A percentile compares a stretch with the other conserved stretches of the same genome.
phyloP scores from a whole-genome alignment of 2,888 invertebrate species.

The Catocala fraxini region DNA sequence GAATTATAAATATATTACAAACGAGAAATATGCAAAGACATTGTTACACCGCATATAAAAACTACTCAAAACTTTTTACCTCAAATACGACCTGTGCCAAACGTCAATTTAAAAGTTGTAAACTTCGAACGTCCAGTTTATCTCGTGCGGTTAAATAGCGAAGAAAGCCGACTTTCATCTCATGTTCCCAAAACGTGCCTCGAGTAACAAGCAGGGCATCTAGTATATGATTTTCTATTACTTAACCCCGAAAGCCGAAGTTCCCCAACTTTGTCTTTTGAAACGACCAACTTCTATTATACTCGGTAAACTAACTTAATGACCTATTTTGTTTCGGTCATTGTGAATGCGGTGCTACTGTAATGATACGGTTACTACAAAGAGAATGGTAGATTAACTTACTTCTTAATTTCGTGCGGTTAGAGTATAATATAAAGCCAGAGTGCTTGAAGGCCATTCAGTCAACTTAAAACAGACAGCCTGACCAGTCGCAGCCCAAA shows the following conservation, averaged over 20 bases:
- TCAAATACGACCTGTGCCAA: slow-evolving; percentile 1
- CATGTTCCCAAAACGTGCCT: slow-evolving; percentile 50
- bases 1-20: no score
- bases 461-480: no score
- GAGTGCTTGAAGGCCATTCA: no score
- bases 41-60: no score
- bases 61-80: background rate
- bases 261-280: slow-evolving; percentile 48
- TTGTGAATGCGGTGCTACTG: slow-evolving; percentile 34
- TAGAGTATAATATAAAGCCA: no score
- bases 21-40: no score
- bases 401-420: no score
- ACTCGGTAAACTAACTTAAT: slow-evolving; percentile 38
- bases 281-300: slow-evolving; percentile 41
- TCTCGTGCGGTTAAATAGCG: slow-evolving; percentile 46
- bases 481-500: no score
- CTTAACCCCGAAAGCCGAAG: slow-evolving; percentile 35
- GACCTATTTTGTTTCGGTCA: slow-evolving; percentile 44
- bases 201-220: slow-evolving; percentile 45
- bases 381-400: background rate
- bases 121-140: slow-evolving; percentile 37
- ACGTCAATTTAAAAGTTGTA: slow-evolving; percentile 22
- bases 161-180: slow-evolving; percentile 54
- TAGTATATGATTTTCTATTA: slow-evolving; percentile 59
- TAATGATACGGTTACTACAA: slow-evolving; percentile 17